Evolutionary conservation across 2,888 invertebrate species (phyloP), one percentile per base, ranked within the genome.

Genomic region (Machimus rusticus): DNA sequence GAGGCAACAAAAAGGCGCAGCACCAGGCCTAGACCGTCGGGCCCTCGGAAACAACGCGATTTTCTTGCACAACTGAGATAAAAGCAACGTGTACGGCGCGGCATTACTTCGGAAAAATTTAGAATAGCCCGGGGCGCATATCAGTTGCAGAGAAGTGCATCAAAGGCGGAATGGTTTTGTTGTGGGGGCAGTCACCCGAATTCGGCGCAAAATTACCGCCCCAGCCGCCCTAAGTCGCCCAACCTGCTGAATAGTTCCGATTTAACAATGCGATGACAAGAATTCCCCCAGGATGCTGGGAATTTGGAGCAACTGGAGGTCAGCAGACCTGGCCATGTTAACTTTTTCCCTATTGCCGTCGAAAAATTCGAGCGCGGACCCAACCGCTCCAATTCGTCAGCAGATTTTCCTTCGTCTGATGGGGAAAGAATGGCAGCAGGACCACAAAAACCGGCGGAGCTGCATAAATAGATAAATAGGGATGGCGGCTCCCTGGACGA

Each of bases 21-120:
- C 55, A 34, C 37, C 82, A 28, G 57, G n/a, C 14, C 55, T 55
- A 34, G 82, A 0, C 57, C 37, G 82, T 46, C 14, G 51, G 14
- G 57, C n/a, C 78, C n/a, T 55, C 57, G 19, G 82, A 82, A 82
- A 66, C 66, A 82, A 82, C 66, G 82, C 82, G 12, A n/a, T 82
- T 55, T 82, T 57, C 37, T 55, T 66, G 79, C 66, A 82, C n/a
- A 82, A 37, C 66, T 66, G 82, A 57, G n/a, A n/a, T 31, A 82
- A 57, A 82, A 31, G 16, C 31, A 23, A 57, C 66, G 39, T 57
- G 39, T 55, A 23, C 37, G 37, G 37, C 66, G 55, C 37, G 16
- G 57, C 66, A 39, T 37, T 82, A 23, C 66, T 34, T 39, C 39
- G 19, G 5, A 55, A 37, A 39, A 34, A 82, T 82, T 66, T 66